A percentile compares a stretch with the other conserved stretches of the same genome.
phyloP scores from a whole-genome alignment of 2,888 invertebrate genomes.

The Lasioglossum figueresi region DNA sequence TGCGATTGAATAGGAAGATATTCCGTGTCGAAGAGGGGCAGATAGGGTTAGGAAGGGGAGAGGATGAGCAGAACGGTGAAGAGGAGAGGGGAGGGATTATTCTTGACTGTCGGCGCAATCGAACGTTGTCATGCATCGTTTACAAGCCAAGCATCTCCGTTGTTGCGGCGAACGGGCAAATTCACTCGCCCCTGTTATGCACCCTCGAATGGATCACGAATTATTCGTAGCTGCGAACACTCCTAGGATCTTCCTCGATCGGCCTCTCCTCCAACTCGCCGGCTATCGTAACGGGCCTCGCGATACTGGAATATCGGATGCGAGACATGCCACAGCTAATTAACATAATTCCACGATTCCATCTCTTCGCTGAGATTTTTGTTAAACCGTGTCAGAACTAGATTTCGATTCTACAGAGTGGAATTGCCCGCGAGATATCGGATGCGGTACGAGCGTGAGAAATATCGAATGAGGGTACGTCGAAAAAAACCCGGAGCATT shows the following conservation, averaged over 20 bases:
- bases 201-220: constrained; percentile 56
- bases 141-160: constrained; percentile 73
- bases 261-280: constrained; percentile 34
- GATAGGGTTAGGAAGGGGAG: background rate
- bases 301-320: constrained; percentile 48
- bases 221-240: constrained; percentile 54
- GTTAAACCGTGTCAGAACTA: background rate
- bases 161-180: constrained; percentile 71
- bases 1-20: constrained; percentile 54
- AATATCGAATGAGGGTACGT: too few species aligned
- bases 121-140: constrained; percentile 72
- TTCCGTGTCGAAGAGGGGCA: constrained; percentile 6
- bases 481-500: too few species aligned
- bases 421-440: background rate
- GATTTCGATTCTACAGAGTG: background rate
- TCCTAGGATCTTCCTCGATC: constrained; percentile 37
- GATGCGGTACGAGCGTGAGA: too few species aligned
- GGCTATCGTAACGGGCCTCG: constrained; percentile 4
- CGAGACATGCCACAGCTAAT: constrained; percentile 39
- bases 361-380: background rate
- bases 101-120: constrained; percentile 57
- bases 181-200: constrained; percentile 66
- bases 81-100: constrained; percentile 50
- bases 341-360: constrained; percentile 53
- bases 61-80: background rate